Base-by-base conservation (phyloP, 2,888 invertebrate species). In the Dynastes grantii region DNA sequence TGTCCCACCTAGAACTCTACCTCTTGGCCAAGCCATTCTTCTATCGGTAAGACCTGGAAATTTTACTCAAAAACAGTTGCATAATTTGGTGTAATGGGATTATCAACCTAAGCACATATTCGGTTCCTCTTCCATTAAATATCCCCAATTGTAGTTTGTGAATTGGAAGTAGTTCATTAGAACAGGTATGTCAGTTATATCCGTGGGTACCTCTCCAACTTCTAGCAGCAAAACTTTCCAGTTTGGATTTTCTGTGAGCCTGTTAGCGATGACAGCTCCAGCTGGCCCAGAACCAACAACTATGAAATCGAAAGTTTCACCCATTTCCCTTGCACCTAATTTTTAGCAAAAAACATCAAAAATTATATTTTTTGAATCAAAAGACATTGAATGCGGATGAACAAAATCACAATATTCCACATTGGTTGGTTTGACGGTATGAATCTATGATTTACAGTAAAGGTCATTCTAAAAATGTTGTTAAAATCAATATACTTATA, bases 1-100 rank as follows among this genome's bases (percentile, higher is more conserved):
- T 0, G 91, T 90, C 1, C 93, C 93, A 0, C 93, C 93, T 0
- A 93, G 85, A 0, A 91, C 90, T 85, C 90, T 92, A 27, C 93
- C 93, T 4, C 92, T 88, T 0, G 92, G 92, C 90, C 90, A 91
- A 83, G 88, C 87, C 83, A 90, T 90, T 45, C 86, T 75, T 37
- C 78, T 73, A 49, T 82, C 58, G 6, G 78, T 55, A 65, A 83
- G 80, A 22, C 79, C 83, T 67, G 40, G 40, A 58, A 73, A n/a
- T 55, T 22, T n/a, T 11, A 45, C 8, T 45, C 45, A 45, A 8
- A 8, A 2, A 11, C 11, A 6, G 13, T 29, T 63, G 13, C 32
- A 29, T 32, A 13, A 13, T 8, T 49, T 27, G n/a, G 4, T 22
- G 27, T 16, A 3, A 45, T 27, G 27, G 49, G 9, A 40, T 2